phyloP scores from a whole-genome alignment of 2,797 vertebrate genomes.

The Diceros bicornis region DNA sequence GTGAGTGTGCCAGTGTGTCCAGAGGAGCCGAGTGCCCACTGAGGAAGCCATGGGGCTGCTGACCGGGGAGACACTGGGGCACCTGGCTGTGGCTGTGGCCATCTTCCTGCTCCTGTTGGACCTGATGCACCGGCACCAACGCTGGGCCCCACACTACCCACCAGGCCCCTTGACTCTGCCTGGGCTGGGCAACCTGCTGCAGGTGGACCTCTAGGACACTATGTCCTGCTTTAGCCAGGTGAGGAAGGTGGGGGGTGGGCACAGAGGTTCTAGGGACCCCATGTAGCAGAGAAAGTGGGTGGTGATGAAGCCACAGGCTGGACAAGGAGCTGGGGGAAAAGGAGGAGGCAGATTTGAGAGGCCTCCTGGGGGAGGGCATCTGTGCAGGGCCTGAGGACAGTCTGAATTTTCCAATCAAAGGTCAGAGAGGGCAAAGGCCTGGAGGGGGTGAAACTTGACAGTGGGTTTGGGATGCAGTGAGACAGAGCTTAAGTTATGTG shows the following conservation, averaged over 20 bases:
- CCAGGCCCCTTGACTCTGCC: conserved; percentile 84
- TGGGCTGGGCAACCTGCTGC: conserved; percentile 85
- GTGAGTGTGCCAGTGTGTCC: too few relatives aligned
- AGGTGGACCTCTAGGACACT: conserved; percentile 63
- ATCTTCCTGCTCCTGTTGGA: conserved; percentile 85
- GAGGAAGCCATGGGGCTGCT: conserved; percentile 58
- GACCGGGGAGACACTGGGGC: not conserved
- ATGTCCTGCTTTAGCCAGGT: conserved; percentile 63
- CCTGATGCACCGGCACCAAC: conserved; percentile 83
- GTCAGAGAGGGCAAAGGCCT: not conserved
- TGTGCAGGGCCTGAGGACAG: fast-evolving
- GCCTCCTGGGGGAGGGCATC: not conserved
- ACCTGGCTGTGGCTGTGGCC: conserved; percentile 68
- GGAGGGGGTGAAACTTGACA: not conserved
- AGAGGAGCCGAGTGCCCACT: fast-evolving
- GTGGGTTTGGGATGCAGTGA: not conserved
- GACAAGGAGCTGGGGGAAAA: not conserved
- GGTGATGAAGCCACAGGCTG: too few relatives aligned
- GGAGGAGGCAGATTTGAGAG: not conserved
- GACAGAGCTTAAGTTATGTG: fast-evolving
- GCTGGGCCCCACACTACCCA: conserved; percentile 75
- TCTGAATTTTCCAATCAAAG: not conserved
- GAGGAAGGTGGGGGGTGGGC: not conserved
- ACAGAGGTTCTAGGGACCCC: not conserved
- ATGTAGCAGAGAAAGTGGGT: not conserved